Conservation (phyloP, 2,113 vertebrate species). For the Columba livia region DNA sequence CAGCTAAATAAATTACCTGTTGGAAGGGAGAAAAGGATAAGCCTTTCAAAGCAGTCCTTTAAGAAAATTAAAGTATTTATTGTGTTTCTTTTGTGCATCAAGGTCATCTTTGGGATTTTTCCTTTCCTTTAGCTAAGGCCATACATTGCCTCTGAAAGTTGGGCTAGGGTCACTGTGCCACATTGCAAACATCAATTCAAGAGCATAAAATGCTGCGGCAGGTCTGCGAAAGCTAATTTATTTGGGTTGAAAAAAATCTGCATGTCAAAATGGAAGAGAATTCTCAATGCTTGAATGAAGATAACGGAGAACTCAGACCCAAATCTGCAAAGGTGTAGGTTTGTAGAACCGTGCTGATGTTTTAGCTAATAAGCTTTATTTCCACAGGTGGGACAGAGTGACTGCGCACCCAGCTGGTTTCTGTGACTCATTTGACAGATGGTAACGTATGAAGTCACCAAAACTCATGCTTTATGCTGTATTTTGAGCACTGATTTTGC, state of each 20-base stretch:
- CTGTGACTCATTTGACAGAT: background rate
- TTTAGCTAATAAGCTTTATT: background rate
- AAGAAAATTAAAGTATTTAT: background rate
- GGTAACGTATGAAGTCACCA: background rate
- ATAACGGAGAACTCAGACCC: background rate
- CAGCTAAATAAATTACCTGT: background rate
- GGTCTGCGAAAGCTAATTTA: background rate
- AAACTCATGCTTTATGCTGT: background rate
- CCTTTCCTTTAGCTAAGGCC: background rate
- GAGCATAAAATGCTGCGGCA: background rate
- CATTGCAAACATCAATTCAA: background rate
- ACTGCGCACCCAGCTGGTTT: background rate
- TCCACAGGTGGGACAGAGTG: background rate
- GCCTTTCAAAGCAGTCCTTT: background rate
- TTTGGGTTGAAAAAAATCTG: background rate
- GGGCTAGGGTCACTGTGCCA: background rate
- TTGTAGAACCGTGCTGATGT: background rate
- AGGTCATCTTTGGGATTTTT: background rate
- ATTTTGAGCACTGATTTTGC: background rate
- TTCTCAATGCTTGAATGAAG: background rate
- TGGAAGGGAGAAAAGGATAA: background rate
- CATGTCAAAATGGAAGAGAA: background rate
- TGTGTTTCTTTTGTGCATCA: background rate
- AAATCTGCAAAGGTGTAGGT: background rate
- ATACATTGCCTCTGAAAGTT: background rate